Evolutionary conservation across 2,888 invertebrate genomes (phyloP).

Genomic region (Coecobrya sp.): DNA sequence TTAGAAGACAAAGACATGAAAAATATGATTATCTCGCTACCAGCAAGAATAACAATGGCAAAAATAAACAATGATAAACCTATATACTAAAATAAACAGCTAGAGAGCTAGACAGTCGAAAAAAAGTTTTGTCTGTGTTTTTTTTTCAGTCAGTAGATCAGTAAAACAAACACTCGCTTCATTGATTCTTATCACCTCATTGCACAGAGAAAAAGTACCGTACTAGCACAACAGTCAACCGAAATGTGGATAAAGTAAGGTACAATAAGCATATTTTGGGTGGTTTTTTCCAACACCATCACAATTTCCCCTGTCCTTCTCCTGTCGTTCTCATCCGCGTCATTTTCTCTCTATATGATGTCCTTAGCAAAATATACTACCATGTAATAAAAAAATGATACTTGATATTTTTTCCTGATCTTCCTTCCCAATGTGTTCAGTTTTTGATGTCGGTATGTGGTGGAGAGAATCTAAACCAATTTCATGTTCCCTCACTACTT

Average conservation of each 20-base stretch:
- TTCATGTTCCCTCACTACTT: neutral
- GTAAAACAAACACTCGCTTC: neutral
- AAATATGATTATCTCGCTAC: constrained; percentile 17
- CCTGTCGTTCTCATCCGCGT: neutral
- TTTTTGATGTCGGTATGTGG: neutral
- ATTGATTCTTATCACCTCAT: neutral
- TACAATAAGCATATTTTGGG: neutral
- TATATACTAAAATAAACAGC: neutral
- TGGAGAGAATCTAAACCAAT: neutral
- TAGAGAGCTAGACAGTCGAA: neutral
- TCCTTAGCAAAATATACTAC: neutral
- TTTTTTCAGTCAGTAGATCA: neutral
- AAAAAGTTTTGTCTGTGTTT: neutral
- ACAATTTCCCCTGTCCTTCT: neutral
- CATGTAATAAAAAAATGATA: neutral
- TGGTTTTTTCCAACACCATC: neutral
- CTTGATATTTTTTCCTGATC: too few species aligned
- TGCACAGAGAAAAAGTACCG: neutral
- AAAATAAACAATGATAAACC: neutral
- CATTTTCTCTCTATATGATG: neutral
- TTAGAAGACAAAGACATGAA: constrained; percentile 63
- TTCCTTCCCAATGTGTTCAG: constrained; percentile 8
- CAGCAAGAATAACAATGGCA: constrained; percentile 30
- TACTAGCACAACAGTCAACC: neutral
- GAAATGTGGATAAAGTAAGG: neutral